A percentile compares a stretch with the other conserved stretches of the same genome.
Conservation (phyloP, 2,797 vertebrate species). For the Gadopsis bispinosus region DNA sequence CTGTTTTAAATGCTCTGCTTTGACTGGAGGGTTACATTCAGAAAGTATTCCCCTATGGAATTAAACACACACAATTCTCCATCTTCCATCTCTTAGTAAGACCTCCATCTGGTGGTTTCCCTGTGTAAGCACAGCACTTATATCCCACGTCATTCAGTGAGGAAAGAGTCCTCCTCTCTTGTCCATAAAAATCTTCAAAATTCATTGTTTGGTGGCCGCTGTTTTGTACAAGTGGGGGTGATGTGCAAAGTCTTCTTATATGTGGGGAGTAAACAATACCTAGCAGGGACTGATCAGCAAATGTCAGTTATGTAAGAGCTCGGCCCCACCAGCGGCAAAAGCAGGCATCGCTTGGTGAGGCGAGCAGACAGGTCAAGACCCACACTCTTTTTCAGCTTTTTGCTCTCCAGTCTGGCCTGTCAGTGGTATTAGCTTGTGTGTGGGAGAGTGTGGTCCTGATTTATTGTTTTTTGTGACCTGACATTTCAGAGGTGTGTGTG, state of each 20-base stretch:
- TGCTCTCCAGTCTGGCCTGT: constrained; percentile 21
- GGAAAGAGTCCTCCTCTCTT: not conserved
- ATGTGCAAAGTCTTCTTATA: constrained; percentile 12
- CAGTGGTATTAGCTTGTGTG: not conserved
- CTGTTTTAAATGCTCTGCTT: constrained; percentile 22
- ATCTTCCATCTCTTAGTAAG: constrained; percentile 41
- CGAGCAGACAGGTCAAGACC: constrained; percentile 59
- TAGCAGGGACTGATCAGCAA: constrained; percentile 48
- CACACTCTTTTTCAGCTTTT: constrained; percentile 30
- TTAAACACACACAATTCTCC: constrained; percentile 6
- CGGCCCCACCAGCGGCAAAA: constrained; percentile 35
- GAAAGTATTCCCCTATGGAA: constrained; percentile 25
- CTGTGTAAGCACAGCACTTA: constrained; percentile 46
- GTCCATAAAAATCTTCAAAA: constrained; percentile 1
- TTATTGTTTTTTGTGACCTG: constrained; percentile 14
- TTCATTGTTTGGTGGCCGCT: not conserved
- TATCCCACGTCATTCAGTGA: not conserved
- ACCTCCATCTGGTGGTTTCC: constrained; percentile 74
- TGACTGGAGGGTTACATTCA: constrained; percentile 36
- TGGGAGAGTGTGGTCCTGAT: not conserved
- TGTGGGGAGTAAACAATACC: constrained; percentile 27
- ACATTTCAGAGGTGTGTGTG: constrained; percentile 24
- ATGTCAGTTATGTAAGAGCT: constrained; percentile 73
- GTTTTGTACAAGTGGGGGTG: constrained; percentile 3
- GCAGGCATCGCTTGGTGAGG: constrained; percentile 37